Evolutionary conservation across 2,797 vertebrate species (phyloP).

Genomic region (Lithobates pipiens): DNA sequence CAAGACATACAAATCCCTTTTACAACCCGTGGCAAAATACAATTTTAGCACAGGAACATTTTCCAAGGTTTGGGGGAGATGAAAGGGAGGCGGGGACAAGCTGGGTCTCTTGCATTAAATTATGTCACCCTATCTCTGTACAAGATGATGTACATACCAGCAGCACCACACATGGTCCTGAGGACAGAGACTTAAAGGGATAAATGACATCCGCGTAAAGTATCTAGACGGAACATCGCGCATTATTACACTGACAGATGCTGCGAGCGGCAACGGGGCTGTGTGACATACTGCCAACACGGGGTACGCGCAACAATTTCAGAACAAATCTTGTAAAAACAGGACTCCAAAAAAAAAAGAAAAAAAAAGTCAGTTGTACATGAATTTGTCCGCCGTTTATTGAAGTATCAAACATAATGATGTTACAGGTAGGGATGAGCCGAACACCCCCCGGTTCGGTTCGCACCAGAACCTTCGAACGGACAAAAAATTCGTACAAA

Average conservation of each 20-base stretch:
- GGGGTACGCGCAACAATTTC: neutral
- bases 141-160: neutral
- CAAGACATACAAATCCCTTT: constrained; percentile 59
- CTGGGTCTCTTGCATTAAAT: constrained; percentile 13
- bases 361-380: neutral
- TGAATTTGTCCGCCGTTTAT: neutral
- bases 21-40: constrained; percentile 57
- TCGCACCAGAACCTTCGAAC: too few species aligned
- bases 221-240: neutral
- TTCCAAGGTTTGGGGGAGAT: constrained; percentile 35
- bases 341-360: neutral
- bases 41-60: constrained; percentile 46
- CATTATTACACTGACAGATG: neutral
- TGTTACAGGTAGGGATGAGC: too few species aligned
- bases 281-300: neutral
- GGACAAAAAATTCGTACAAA: too few species aligned
- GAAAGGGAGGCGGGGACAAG: constrained; percentile 8
- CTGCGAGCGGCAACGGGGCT: too few species aligned
- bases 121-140: neutral
- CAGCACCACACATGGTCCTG: neutral
- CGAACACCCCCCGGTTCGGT: too few species aligned
- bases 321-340: neutral
- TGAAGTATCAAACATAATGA: neutral
- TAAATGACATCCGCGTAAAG: neutral
- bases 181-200: neutral